Evolutionary conservation across 1,140 invertebrate species (phyloP), one percentile per base, ranked within the genome.

Genomic region (Lucilia sericata): DNA sequence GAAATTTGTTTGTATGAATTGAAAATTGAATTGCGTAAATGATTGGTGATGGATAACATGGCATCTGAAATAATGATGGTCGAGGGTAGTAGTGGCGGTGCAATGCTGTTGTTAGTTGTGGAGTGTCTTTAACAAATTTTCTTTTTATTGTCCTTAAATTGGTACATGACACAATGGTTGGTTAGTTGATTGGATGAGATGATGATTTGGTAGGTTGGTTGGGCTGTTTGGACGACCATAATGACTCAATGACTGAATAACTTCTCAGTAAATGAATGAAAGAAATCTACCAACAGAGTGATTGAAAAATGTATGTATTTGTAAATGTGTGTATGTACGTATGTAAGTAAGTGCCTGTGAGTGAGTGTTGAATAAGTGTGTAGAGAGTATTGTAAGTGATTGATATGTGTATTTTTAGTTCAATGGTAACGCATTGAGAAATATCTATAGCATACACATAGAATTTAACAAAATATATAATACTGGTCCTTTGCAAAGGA

Each of bases 11-110:
- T 70, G 65, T 70, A 70, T 70, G 65, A 70, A 70, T 70, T 70
- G 65, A 70, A 70, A 70, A 70, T 70, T 70, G 65, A 70, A 70
- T 70, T 70, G 65, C 65, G 65, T 70, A 70, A 70, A 70, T 70
- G 65, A 70, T 70, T 70, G 65, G 65, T 70, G 65, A 70, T 70
- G 60, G 60, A 70, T 70, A 70, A 70, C 60, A 70, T 70, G 65
- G 65, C 65, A 70, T 70, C 65, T 25, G 19, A 70, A 70, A 70
- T 21, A 5, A 10, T 70, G 65, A 60, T 60, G 55, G n/a, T n/a
- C 2, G 55, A 14, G 25, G 3, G 25, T 30, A 30, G 25, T 30
- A 3, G 13, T 17, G 14, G n/a, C n/a, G 14, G 14, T 3, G 5
- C 14, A n/a, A n/a, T 60, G 55, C 14, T n/a, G 51, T 60, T 60